Percentiles rank a stretch among this genome's conserved stretches.
Evolutionary conservation across 2,888 invertebrate species (phyloP).

Genomic region (Piscicola geometra): DNA sequence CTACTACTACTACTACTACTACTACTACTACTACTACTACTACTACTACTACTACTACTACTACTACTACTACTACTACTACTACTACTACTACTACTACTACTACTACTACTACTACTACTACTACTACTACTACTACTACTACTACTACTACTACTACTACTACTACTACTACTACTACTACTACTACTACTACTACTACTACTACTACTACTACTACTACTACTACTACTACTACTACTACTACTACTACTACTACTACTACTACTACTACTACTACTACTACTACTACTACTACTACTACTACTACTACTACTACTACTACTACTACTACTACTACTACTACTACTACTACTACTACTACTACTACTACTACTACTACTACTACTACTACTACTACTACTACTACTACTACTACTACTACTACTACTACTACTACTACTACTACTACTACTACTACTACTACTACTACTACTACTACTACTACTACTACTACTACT

Average conservation of each 20-base stretch:
- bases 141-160: conserved; percentile 36
- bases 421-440: not conserved
- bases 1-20: conserved; percentile 25
- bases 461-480: conserved; percentile 25
- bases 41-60: conserved; percentile 25
- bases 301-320: conserved; percentile 25
- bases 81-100: conserved; percentile 42
- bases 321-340: not conserved
- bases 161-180: conserved; percentile 37
- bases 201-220: conserved; percentile 37
- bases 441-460: conserved; percentile 23
- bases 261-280: conserved; percentile 37
- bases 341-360: conserved; percentile 7
- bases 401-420: not conserved
- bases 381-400: conserved; percentile 38
- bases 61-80: conserved; percentile 25
- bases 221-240: conserved; percentile 37
- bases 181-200: conserved; percentile 37
- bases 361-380: conserved; percentile 3
- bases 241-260: conserved; percentile 37
- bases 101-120: conserved; percentile 33
- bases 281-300: conserved; percentile 25
- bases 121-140: conserved; percentile 36
- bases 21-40: conserved; percentile 25
- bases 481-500: conserved; percentile 25